Conservation (phyloP, 2,113 vertebrate genomes). For the Taurulus bubalis region DNA sequence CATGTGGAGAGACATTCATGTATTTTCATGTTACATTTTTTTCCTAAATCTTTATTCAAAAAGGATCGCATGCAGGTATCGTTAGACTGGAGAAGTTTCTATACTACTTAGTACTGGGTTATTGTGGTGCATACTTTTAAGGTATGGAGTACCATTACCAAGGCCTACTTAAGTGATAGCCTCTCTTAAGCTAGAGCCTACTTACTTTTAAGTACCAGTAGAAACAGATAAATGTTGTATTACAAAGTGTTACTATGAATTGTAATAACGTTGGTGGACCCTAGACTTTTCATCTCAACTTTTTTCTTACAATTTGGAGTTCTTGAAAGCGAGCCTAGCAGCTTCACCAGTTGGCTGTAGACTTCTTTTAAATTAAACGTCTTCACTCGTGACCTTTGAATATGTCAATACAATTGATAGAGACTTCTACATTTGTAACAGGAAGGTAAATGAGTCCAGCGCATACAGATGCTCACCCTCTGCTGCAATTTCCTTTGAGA, state of each 20-base stretch:
- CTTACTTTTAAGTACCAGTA: not conserved
- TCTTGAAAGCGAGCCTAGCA: not conserved
- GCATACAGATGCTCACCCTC: not conserved
- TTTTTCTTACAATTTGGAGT: not conserved
- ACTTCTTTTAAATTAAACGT: not conserved
- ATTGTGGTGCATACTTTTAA: too few species aligned
- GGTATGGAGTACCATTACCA: too few species aligned
- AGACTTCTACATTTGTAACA: slow-evolving; percentile 19
- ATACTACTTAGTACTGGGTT: too few species aligned
- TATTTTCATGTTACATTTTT: too few species aligned
- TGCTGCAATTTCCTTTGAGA: slow-evolving; percentile 13
- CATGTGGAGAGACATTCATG: not conserved
- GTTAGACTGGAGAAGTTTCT: too few species aligned
- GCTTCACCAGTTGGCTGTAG: not conserved
- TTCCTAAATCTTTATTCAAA: too few species aligned
- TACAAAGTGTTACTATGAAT: not conserved
- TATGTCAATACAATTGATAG: not conserved
- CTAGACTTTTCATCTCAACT: not conserved
- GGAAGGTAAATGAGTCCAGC: slow-evolving; percentile 24
- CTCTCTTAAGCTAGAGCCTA: too few species aligned
- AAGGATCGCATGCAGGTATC: too few species aligned
- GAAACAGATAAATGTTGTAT: not conserved
- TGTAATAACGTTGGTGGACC: not conserved
- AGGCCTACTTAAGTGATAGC: too few species aligned
- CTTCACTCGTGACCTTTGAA: slow-evolving; percentile 26